Evolutionary conservation across 2,113 vertebrate species (phyloP), one percentile per base, ranked within the genome.

Genomic region (Cryptotis parvus): DNA sequence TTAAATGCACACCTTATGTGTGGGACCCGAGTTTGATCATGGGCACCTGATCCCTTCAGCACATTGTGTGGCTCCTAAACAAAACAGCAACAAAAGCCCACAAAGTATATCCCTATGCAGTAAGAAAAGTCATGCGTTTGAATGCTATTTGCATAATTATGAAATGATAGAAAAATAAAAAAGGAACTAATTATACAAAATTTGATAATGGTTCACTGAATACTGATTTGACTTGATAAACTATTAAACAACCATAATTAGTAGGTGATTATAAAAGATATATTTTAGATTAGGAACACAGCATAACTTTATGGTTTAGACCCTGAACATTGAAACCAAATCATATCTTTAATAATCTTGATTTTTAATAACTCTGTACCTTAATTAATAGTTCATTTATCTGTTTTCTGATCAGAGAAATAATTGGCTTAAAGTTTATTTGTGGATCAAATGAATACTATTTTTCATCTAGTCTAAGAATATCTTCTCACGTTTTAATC

Each of bases 161-260:
- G 55, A 58, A 52, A 72, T 29, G 16, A 70, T 39, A 11, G 58
- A 49, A 86, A 26, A 86, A 70, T 55, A 74, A 18, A 24, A 79
- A n/a, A 6, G 18, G 74, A 68, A 84, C 63, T 61, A 69, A 78
- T 92, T 27, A 72, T 12, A 24, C 61, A 75, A 84, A 83, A 41
- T 93, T 83, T 94, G 85, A 61, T 65, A 89, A 93, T 75, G n/a
- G 55, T 70, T 84, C 73, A 84, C 55, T 93, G 73, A 70, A 79
- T 84, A 79, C 24, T 77, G 4, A 1, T 49, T 93, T 82, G 41
- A 86, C 6, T 77, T 84, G 66, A 70, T 65, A 31, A 66, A 70
- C 31, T 69, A 69, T 84, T 45, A 87, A 87, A 41, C 14, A 91
- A 10, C 43, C 58, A 81, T 85, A 81, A 70, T 68, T 76, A 65